Base-by-base conservation (phyloP, 2,888 invertebrate genomes). In the Cheilosia vulpina region DNA sequence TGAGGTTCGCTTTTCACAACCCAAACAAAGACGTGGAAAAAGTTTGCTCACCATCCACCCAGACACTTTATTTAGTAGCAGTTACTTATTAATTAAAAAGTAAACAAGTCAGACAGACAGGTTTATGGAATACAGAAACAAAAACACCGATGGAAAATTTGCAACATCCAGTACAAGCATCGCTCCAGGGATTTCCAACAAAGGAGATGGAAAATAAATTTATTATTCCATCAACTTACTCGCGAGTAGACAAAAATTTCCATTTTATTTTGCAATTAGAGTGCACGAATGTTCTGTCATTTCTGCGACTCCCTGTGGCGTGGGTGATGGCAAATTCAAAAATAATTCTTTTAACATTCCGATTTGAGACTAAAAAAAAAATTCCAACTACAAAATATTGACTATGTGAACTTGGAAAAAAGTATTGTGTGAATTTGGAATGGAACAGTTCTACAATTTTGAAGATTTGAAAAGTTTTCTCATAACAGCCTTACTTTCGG, bases 61-160 rank as follows among this genome's bases (percentile, higher is more conserved):
- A 52, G 21, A 52, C 19, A 62, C 43, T 27, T 43, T 31, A 52
- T 52, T 52, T 52, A 9, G 38, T 65, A 50, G 34, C 27, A 34
- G 34, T 38, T 38, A 52, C 24, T 65, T 65, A 21, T 21, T 38
- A 34, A 15, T 47, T 47, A 38, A 31, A 55, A 55, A 55, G 6
- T 6, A 55, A 31, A 34, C 2, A 34, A 55, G 6, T n/a, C 27
- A 52, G 52, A 9, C 9, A 15, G 11, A 27, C n/a, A 19, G 9
- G 47, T n/a, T 47, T 2, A 50, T 50, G 19, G 4, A 50, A 50
- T 21, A 50, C 0, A 19, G 11, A 21, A 19, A 24, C 24, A 52
- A 21, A 52, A 45, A 17, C 17, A 45, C n/a, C 45, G 7, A 17
- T 7, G 15, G 52, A 24, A 9, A 21, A 52, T 24, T 19, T 13